Conservation (phyloP, 2,888 invertebrate genomes). For the Anarsia innoxiella region DNA sequence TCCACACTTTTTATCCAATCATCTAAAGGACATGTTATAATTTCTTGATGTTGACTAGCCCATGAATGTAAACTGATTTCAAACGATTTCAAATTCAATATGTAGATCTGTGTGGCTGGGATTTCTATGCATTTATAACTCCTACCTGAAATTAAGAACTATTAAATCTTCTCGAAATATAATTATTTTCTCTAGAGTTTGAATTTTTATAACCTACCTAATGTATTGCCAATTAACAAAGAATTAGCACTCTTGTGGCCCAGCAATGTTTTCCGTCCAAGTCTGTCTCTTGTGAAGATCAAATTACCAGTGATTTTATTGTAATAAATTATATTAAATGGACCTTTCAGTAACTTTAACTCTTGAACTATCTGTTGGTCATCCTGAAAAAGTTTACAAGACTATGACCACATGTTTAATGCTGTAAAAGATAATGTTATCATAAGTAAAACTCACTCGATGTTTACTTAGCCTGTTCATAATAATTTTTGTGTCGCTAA, state of each 20-base stretch:
- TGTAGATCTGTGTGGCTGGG: slow-evolving; percentile 78
- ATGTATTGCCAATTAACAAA: slow-evolving; percentile 71
- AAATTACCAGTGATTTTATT: slow-evolving; percentile 73
- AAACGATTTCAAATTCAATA: slow-evolving; percentile 51
- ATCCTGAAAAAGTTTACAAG: slow-evolving; percentile 22
- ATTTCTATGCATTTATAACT: slow-evolving; percentile 73
- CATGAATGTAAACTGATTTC: slow-evolving; percentile 45
- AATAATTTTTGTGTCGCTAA: slow-evolving; percentile 73
- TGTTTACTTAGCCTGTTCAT: slow-evolving; percentile 41
- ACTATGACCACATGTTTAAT: too few relatives aligned
- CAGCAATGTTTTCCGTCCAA: slow-evolving; percentile 90
- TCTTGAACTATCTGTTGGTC: slow-evolving; percentile 45
- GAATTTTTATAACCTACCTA: slow-evolving; percentile 52
- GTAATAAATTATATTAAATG: slow-evolving; percentile 88
- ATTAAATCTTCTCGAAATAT: background rate
- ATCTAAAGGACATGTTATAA: slow-evolving; percentile 30
- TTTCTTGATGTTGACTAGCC: slow-evolving; percentile 28
- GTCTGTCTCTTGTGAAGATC: slow-evolving; percentile 89
- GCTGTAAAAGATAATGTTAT: too few relatives aligned
- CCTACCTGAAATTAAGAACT: slow-evolving; percentile 36
- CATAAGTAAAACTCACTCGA: slow-evolving; percentile 24
- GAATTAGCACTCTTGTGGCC: slow-evolving; percentile 62
- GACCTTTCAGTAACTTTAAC: slow-evolving; percentile 81
- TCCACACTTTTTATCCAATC: slow-evolving; percentile 43
- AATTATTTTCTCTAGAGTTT: slow-evolving; percentile 14